Evolutionary conservation across 2,113 vertebrate genomes (phyloP).

Genomic region (Ptyas mucosa): DNA sequence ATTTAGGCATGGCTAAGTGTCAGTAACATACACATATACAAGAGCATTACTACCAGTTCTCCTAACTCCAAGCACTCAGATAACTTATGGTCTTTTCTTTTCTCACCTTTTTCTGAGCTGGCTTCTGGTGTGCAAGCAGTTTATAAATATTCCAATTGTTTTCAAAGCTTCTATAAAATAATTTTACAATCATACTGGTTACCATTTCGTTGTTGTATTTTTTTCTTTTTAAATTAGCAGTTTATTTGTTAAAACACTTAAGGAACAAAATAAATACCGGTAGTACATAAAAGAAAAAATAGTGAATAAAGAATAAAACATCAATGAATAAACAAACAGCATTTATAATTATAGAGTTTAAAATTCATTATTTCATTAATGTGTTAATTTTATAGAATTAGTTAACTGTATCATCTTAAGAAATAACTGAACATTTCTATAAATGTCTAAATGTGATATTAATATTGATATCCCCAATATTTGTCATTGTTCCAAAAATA

Average conservation of each 20-base stretch:
- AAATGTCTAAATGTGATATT: not conserved
- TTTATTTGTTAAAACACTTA: not conserved
- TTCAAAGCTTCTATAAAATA: constrained; percentile 86
- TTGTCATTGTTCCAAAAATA: not conserved
- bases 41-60: not conserved
- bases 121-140: constrained; percentile 82
- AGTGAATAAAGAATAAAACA: not conserved
- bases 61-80: not conserved
- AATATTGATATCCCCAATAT: not conserved
- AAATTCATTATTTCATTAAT: not conserved
- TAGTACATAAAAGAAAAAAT: not conserved
- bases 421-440: not conserved
- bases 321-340: not conserved
- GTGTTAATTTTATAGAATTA: not conserved
- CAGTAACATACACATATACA: not conserved
- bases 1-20: not conserved
- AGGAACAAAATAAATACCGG: not conserved
- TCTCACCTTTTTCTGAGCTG: constrained; percentile 72
- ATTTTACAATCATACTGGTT: not conserved
- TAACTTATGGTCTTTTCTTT: not conserved
- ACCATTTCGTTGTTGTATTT: not conserved
- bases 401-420: not conserved
- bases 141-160: constrained; percentile 97
- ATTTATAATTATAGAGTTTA: not conserved
- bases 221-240: not conserved